Percentiles rank a stretch among this genome's conserved stretches.
phyloP scores from a whole-genome alignment of 1,140 invertebrate genomes.

The Drosophila bifasciata region DNA sequence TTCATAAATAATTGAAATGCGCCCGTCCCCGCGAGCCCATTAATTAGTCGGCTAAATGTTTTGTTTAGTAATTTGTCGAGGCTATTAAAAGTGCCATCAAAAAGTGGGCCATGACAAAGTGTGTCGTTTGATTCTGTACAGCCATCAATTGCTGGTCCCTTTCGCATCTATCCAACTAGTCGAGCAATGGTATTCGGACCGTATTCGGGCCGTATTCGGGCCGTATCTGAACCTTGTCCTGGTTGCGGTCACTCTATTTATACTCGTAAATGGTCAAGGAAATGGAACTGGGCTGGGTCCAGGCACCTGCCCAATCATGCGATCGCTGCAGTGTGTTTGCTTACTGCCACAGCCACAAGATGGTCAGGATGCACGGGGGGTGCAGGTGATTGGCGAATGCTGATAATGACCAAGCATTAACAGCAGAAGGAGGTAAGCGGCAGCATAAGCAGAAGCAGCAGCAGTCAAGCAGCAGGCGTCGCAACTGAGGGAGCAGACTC shows the following conservation, averaged over 20 bases:
- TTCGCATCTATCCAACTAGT: no score
- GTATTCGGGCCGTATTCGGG: no score
- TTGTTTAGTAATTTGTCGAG: conserved; percentile 55
- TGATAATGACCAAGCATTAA: conserved; percentile 43
- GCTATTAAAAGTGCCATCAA: conserved; percentile 23
- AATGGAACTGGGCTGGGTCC: not conserved
- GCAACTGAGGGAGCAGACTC: conserved; percentile 30
- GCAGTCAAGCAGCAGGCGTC: conserved; percentile 24
- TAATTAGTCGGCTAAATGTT: conserved; percentile 63
- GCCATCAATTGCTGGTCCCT: not conserved
- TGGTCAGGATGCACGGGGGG: not conserved
- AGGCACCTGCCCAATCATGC: conserved; percentile 26
- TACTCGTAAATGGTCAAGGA: conserved; percentile 8
- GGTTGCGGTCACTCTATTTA: not conserved
- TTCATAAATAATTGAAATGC: conserved; percentile 64
- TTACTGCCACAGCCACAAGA: conserved; percentile 26
- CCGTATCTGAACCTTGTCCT: no score
- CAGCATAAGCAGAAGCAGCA: conserved; percentile 15
- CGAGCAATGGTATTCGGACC: no score
- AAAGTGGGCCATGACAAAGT: conserved; percentile 19
- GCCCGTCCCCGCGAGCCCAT: conserved; percentile 50
- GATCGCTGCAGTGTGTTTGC: conserved; percentile 31
- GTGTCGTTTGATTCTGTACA: not conserved
- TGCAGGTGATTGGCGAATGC: not conserved
- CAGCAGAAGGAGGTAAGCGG: conserved; percentile 21